Base-by-base conservation (phyloP, 2,888 invertebrate genomes). In the Tipula lateralis region DNA sequence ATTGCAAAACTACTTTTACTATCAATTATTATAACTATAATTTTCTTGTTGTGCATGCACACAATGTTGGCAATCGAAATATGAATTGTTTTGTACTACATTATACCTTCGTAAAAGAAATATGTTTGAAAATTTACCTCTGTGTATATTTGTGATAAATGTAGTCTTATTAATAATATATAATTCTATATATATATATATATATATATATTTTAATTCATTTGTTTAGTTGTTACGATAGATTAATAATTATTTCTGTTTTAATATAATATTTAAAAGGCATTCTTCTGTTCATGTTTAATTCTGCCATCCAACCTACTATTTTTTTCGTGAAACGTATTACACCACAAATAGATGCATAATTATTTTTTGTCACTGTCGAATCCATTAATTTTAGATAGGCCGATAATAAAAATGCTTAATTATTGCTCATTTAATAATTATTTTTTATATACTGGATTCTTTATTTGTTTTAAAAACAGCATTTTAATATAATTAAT, bases 361-460 rank as follows among this genome's bases (percentile, higher is more conserved):
- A 66, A 66, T 44, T 66, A 12, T 24, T 66, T 66, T 19, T 24
- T 24, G 19, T 24, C 12, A 24, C 12, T 66, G 9, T 19, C 66
- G 24, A 66, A 66, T 66, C 24, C 19, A 24, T 66, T 66, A 24
- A 66, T 24, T 66, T 66, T 66, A 24, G 66, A 66, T 66, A 66
- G 66, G 66, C 66, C 19, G 24, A 66, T 7, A 66, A 24, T 39
- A 50, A 66, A 66, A 66, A n/a, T n/a, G 66, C 66, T 66, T 66
- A 66, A 66, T 24, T 66, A 66, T 50, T 66, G 66, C 66, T 66
- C 66, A 66, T 66, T 66, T 66, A 19, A n/a, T n/a, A n/a, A 66
- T 24, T 66, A 66, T 66, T 66, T 66, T 50, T 50, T 50, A 16
- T 39, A 39, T 39, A 50, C 6, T 50, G 1, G 39, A 32, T 50